Percentiles rank a stretch among this genome's conserved stretches.
phyloP scores from a whole-genome alignment of 2,797 vertebrate genomes.

The Alcedo quadribrachys region DNA sequence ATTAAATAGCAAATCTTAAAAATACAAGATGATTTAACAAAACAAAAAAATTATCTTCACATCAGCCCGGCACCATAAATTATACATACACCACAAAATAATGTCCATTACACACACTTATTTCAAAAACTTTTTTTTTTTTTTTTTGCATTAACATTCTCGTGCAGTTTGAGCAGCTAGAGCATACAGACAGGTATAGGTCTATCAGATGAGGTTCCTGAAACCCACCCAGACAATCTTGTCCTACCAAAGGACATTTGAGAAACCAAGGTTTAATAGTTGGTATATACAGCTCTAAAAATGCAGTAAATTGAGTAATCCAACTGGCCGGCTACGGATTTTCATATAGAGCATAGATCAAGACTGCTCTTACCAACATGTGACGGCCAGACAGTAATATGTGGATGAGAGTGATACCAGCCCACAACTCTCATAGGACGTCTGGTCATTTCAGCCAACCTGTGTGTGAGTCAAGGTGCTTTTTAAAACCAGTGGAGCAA shows the following conservation, averaged over 20 bases:
- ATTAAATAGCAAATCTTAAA: neutral
- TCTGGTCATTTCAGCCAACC: slow-evolving; percentile 91
- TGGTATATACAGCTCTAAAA: neutral
- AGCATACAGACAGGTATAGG: neutral
- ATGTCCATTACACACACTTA: accelerated
- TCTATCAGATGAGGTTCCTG: neutral
- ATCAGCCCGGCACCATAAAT: neutral
- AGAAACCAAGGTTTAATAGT: neutral
- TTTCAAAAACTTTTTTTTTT: neutral
- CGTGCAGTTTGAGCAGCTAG: neutral
- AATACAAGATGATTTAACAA: neutral
- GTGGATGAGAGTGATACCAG: slow-evolving; percentile 98
- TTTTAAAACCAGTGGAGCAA: neutral
- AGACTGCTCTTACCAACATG: slow-evolving; percentile 86
- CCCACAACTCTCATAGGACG: slow-evolving; percentile 94
- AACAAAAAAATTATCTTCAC: neutral
- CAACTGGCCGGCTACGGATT: accelerated
- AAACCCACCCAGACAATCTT: neutral
- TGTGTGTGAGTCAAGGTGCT: slow-evolving; percentile 81
- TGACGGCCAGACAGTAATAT: slow-evolving; percentile 97
- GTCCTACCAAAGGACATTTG: accelerated
- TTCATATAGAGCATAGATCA: neutral
- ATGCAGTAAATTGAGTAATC: neutral
- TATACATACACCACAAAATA: too few relatives aligned
- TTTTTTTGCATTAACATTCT: neutral